phyloP scores from a whole-genome alignment of 2,113 vertebrate species.

The Toxotes jaculatrix region DNA sequence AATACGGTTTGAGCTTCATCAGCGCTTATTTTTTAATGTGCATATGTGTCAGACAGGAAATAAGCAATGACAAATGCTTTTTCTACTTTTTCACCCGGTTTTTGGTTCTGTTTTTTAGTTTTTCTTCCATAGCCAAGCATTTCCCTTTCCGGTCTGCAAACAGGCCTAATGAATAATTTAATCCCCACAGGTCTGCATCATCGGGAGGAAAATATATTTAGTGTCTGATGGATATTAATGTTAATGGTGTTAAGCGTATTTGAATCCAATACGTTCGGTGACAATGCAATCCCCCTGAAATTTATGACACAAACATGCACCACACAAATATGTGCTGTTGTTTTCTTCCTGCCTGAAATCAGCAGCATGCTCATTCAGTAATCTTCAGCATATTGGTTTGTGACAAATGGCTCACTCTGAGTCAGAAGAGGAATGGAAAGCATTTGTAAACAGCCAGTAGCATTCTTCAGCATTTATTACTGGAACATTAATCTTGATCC shows the following conservation, averaged over 20 bases:
- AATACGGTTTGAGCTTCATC: background rate
- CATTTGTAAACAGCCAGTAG: slow-evolving; percentile 50
- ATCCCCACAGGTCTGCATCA: slow-evolving; percentile 51
- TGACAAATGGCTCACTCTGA: slow-evolving; percentile 60
- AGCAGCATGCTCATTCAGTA: slow-evolving; percentile 34
- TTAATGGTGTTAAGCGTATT: slow-evolving; percentile 61
- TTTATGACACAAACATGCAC: slow-evolving; percentile 50
- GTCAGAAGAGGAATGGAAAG: slow-evolving; percentile 30
- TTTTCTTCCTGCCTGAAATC: slow-evolving; percentile 30
- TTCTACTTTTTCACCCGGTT: slow-evolving; percentile 15
- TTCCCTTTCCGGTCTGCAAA: slow-evolving; percentile 40
- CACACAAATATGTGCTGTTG: slow-evolving; percentile 29
- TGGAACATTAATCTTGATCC: slow-evolving; percentile 53
- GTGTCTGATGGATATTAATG: slow-evolving; percentile 71
- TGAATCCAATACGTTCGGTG: slow-evolving; percentile 61
- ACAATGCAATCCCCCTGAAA: slow-evolving; percentile 69
- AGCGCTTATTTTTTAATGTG: background rate
- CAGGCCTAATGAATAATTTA: slow-evolving; percentile 73
- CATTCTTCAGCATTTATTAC: slow-evolving; percentile 43
- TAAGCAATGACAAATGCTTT: background rate
- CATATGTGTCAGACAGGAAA: slow-evolving; percentile 26
- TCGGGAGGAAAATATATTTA: slow-evolving; percentile 58
- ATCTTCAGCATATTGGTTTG: slow-evolving; percentile 61
- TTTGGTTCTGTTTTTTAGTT: background rate
- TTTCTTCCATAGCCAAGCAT: background rate